phyloP scores from a whole-genome alignment of 2,888 invertebrate genomes.

The Drosophila koepferae region DNA sequence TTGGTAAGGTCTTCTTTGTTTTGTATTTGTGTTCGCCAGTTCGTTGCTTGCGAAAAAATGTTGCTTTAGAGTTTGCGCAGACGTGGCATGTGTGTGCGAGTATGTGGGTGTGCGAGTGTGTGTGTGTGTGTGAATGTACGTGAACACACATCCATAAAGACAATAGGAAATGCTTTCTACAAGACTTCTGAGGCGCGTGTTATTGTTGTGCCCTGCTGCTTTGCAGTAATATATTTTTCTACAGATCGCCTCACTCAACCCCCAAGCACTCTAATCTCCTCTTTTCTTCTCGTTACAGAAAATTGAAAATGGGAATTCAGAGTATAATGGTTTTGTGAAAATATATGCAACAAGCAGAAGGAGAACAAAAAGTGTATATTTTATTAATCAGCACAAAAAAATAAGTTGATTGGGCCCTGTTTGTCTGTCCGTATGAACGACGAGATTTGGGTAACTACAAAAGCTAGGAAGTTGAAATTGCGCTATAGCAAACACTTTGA shows the following conservation, averaged over 20 bases:
- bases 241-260: neutral
- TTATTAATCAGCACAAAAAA: no score
- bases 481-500: no score
- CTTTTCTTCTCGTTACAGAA: neutral
- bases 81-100: slow-evolving; percentile 35
- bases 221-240: slow-evolving; percentile 61
- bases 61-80: slow-evolving; percentile 67
- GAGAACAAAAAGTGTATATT: no score
- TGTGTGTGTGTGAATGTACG: neutral
- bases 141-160: slow-evolving; percentile 12
- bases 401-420: no score
- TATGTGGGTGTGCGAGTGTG: neutral
- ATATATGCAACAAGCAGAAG: no score
- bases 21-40: slow-evolving; percentile 65
- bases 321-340: no score
- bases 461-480: no score
- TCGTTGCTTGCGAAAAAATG: slow-evolving; percentile 69
- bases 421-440: no score
- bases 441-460: no score
- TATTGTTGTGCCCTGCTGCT: slow-evolving; percentile 49
- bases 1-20: slow-evolving; percentile 74
- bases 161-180: slow-evolving; percentile 64
- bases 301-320: no score
- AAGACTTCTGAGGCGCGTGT: slow-evolving; percentile 71
- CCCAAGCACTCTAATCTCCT: neutral